These are phyloP conservation scores for Amphipoea lucens DNA, from an alignment of 2,888 invertebrate species.

Conservation along the genomic window DNA sequence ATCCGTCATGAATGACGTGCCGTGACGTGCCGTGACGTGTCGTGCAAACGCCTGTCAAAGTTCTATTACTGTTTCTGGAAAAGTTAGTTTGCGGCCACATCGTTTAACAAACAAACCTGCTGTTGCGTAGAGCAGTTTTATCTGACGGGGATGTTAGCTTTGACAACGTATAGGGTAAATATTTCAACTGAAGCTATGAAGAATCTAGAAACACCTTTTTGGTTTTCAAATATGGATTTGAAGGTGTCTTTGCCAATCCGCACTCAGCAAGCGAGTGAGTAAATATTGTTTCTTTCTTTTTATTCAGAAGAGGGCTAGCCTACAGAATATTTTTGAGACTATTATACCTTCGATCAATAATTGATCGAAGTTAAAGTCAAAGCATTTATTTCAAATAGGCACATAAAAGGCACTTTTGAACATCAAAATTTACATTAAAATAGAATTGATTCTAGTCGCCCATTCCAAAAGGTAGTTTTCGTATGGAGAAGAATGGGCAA, in stretches of 20 bases:
- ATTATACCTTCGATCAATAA: too few species aligned
- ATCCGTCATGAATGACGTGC: conserved; percentile 12
- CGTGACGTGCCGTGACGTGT: not conserved
- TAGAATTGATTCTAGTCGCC: too few species aligned
- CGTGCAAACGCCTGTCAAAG: conserved; percentile 21
- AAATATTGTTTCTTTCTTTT: not conserved
- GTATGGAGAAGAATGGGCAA: too few species aligned
- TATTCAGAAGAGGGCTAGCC: too few species aligned
- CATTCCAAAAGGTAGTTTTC: too few species aligned
- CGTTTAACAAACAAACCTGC: conserved; percentile 14
- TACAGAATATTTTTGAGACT: too few species aligned
- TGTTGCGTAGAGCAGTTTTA: conserved; percentile 1
- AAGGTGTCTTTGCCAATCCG: not conserved
- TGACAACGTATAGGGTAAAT: not conserved
- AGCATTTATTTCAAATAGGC: too few species aligned
- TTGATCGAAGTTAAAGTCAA: too few species aligned
- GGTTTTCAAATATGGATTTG: not conserved
- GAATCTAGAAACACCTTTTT: not conserved
- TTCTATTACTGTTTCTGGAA: conserved; percentile 30
- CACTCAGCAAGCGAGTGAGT: not conserved
- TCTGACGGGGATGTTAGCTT: not conserved
- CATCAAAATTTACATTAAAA: too few species aligned
- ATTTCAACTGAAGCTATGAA: not conserved
- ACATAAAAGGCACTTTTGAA: too few species aligned
- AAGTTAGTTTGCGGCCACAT: not conserved